A percentile compares a stretch with the other conserved stretches of the same genome.
Conservation (phyloP, 1,140 invertebrate species). For the Orchesella cincta region DNA sequence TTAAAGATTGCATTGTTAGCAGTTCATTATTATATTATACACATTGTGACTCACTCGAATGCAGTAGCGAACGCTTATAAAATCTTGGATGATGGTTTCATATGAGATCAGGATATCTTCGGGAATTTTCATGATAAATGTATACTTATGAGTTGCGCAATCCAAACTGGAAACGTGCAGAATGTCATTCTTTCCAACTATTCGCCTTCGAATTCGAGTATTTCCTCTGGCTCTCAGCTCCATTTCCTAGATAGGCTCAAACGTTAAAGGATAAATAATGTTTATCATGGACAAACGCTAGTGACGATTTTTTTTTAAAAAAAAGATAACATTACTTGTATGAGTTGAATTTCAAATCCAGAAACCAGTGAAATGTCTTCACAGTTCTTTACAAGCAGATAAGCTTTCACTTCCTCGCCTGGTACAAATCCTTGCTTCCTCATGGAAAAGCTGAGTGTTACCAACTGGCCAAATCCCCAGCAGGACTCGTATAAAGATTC, state of each 20-base stretch:
- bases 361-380: neutral
- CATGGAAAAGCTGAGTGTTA: neutral
- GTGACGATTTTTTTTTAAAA: too few species aligned
- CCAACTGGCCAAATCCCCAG: neutral
- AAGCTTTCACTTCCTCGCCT: neutral
- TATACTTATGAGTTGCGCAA: neutral
- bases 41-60: neutral
- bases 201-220: neutral
- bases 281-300: too few species aligned
- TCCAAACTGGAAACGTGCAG: neutral
- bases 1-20: neutral
- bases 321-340: neutral
- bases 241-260: neutral
- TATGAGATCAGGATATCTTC: neutral
- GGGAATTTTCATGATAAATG: neutral
- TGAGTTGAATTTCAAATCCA: neutral
- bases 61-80: neutral
- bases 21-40: neutral
- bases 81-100: neutral
- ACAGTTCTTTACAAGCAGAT: neutral
- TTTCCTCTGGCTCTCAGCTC: neutral
- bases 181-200: neutral
- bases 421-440: constrained; percentile 13
- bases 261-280: too few species aligned
- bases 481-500: neutral